Percentiles rank a stretch among this genome's conserved stretches.
Evolutionary conservation across 2,797 vertebrate species (phyloP).

Genomic region (Artibeus lituratus): DNA sequence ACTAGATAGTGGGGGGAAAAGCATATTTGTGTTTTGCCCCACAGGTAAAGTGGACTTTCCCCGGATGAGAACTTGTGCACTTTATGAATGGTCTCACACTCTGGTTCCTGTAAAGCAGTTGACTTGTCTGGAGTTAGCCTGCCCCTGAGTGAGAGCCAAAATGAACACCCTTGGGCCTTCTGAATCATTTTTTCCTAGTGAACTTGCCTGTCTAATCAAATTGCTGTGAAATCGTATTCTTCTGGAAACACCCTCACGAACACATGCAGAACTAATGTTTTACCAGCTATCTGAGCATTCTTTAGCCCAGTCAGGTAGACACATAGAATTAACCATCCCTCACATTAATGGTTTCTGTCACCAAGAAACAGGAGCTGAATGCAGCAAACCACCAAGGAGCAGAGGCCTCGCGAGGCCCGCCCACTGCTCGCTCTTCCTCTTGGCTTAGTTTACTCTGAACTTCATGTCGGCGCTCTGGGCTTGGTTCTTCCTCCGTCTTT

Average conservation of each 20-base stretch:
- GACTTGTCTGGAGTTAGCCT: background rate
- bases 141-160: background rate
- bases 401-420: background rate
- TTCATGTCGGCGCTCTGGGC: background rate
- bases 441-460: background rate
- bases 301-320: background rate
- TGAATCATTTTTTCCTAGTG: background rate
- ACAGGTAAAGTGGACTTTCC: slow-evolving; percentile 31
- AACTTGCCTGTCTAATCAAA: background rate
- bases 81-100: background rate
- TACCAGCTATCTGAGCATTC: background rate
- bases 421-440: background rate
- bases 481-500: background rate
- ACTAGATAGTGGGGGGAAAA: background rate
- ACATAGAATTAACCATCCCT: background rate
- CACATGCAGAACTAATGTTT: background rate
- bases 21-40: background rate
- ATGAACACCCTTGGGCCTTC: background rate
- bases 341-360: background rate
- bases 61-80: background rate
- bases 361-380: background rate
- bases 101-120: background rate
- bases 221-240: background rate
- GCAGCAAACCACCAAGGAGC: background rate
- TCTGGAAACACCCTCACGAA: background rate